Conservation (phyloP, 2,888 invertebrate genomes). For the Disparrhopalites patrizii region DNA sequence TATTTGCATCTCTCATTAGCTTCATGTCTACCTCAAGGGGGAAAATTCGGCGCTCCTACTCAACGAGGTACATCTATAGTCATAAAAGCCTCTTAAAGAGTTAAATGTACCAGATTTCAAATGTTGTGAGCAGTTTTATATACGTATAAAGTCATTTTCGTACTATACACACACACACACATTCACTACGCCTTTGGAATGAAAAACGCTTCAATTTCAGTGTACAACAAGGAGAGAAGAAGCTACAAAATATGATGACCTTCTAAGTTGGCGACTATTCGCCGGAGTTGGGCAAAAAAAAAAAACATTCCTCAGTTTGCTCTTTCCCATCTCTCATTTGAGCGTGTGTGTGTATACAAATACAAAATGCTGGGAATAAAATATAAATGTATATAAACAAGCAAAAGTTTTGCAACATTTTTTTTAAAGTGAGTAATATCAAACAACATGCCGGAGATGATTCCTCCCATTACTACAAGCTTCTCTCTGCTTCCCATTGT, state of each 20-base stretch:
- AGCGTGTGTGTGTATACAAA: not conserved
- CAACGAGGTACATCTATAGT: too few species aligned
- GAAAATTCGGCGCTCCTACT: too few species aligned
- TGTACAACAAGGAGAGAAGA: conserved; percentile 6
- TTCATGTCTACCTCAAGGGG: too few species aligned
- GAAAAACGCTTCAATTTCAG: not conserved
- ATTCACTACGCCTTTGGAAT: too few species aligned
- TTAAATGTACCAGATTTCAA: too few species aligned
- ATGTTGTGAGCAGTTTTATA: not conserved
- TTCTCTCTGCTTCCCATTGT: not conserved
- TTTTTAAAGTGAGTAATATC: not conserved
- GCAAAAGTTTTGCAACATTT: not conserved
- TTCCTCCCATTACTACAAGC: not conserved
- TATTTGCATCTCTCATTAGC: too few species aligned
- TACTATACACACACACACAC: too few species aligned
- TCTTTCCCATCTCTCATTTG: not conserved
- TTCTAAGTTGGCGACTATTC: conserved; percentile 7
- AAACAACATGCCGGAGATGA: not conserved
- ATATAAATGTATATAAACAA: not conserved
- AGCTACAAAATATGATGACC: conserved; percentile 7
- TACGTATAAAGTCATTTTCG: not conserved
- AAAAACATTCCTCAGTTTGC: not conserved
- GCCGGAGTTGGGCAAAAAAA: not conserved
- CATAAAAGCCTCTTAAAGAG: too few species aligned
- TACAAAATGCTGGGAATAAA: not conserved